Evolutionary conservation across 2,797 vertebrate genomes (phyloP), one percentile per base, ranked within the genome.

Genomic region (Pelodytes ibericus): DNA sequence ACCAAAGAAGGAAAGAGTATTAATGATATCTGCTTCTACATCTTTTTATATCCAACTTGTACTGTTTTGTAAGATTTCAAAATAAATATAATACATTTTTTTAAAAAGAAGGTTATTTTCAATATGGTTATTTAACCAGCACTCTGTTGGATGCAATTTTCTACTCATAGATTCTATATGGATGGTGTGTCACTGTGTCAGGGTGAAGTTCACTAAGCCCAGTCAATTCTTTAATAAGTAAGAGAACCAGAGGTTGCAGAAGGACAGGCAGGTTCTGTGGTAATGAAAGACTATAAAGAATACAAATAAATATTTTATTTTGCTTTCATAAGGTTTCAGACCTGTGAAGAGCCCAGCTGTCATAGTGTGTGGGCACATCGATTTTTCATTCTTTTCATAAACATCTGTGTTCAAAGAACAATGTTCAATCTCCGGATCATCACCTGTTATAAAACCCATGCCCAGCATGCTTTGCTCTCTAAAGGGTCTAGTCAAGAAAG

Each of bases 361-460:
- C 76, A 79, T 64, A 63, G 41, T 62, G n/a, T n/a, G 73, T 71
- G 59, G 74, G 66, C 74, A 71, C 74, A 76, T 76, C 51, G 71
- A 73, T 72, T 72, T 79, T 79, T 72, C 76, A 73, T 73, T 79
- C 41, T 72, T 60, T 15, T 27, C 10, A 16, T 68, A 68, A n/a
- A 65, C 70, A 68, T 73, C 70, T 72, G 70, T 56, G 68, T 51
- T 72, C 15, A 13, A 62, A 60, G 70, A 72, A 66, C 27, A 71
- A 72, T 72, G 66, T 59, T 71, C 68, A 63, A 29, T 70, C 25
- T 25, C 31, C 24, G 59, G 31, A 71, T 71, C 25, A 30, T 31
- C 41, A 44, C 22, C 26, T 26, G 47, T 24, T 24, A 53, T 24
- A 53, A 3, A 3, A 53, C n/a, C 49, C n/a, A n/a, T n/a, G n/a